Evolutionary conservation across 2,113 vertebrate species (phyloP).

Genomic region (Sebastes fasciatus): DNA sequence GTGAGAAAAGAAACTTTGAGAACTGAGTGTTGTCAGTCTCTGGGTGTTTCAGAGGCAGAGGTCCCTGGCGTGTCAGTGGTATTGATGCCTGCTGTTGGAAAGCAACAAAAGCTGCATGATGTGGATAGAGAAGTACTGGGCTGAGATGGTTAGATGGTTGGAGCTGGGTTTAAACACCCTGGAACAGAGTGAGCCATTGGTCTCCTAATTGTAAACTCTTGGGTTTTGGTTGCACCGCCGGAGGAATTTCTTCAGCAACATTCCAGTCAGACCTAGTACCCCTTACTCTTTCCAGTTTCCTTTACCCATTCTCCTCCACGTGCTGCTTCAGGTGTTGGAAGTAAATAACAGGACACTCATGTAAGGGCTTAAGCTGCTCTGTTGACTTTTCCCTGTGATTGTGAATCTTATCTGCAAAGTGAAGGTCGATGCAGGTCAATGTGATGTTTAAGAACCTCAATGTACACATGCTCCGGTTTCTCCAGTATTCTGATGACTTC

Average conservation of each 20-base stretch:
- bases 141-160: conserved; percentile 4
- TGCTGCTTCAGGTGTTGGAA: background rate
- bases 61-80: background rate
- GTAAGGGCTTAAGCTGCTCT: background rate
- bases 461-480: background rate
- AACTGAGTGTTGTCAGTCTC: conserved; percentile 2
- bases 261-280: background rate
- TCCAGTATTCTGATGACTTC: background rate
- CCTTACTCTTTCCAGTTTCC: background rate
- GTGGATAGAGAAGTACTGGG: background rate
- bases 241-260: background rate
- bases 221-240: background rate
- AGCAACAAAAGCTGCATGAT: conserved; percentile 11
- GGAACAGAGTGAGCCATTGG: background rate
- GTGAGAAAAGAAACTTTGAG: background rate
- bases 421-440: too few relatives aligned
- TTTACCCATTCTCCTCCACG: background rate
- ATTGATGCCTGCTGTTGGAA: conserved; percentile 11
- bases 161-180: background rate
- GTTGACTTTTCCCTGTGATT: background rate
- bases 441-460: too few relatives aligned
- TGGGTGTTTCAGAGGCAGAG: background rate
- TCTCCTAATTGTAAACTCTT: background rate
- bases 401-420: background rate
- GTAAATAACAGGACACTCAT: background rate